Conservation (phyloP, 2,113 vertebrate genomes). For the Podarcis muralis region DNA sequence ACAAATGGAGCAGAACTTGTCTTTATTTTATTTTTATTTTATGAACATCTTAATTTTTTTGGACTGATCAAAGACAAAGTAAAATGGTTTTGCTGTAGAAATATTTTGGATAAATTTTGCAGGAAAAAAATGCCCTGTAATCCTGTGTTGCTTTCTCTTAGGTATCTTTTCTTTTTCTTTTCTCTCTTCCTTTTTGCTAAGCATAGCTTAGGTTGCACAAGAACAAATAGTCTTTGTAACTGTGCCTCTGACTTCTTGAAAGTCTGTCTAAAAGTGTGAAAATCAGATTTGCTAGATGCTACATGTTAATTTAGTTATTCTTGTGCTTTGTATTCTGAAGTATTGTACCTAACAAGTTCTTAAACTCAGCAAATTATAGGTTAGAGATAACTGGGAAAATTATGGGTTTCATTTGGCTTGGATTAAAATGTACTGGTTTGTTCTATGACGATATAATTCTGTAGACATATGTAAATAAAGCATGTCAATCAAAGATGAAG, state of each 20-base stretch:
- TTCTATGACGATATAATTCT: constrained; percentile 71
- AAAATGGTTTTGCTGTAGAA: constrained; percentile 66
- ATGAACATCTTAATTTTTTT: constrained; percentile 50
- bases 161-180: constrained; percentile 57
- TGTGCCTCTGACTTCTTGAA: constrained; percentile 77
- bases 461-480: constrained; percentile 86
- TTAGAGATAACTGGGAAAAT: constrained; percentile 57
- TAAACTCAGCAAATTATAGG: constrained; percentile 68
- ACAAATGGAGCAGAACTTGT: constrained; percentile 62
- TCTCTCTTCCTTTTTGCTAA: constrained; percentile 66
- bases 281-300: constrained; percentile 65
- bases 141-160: constrained; percentile 63
- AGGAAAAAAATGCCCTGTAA: constrained; percentile 59
- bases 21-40: constrained; percentile 33
- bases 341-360: constrained; percentile 75
- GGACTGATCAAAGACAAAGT: constrained; percentile 53
- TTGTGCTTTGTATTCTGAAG: constrained; percentile 78
- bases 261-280: constrained; percentile 74
- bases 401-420: constrained; percentile 73
- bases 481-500: constrained; percentile 71
- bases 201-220: constrained; percentile 76
- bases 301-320: constrained; percentile 73
- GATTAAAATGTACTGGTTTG: constrained; percentile 73
- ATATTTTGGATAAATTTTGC: constrained; percentile 77
- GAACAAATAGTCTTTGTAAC: constrained; percentile 77